Evolutionary conservation across 2,797 vertebrate genomes (phyloP).

Genomic region (Trachops cirrhosus): DNA sequence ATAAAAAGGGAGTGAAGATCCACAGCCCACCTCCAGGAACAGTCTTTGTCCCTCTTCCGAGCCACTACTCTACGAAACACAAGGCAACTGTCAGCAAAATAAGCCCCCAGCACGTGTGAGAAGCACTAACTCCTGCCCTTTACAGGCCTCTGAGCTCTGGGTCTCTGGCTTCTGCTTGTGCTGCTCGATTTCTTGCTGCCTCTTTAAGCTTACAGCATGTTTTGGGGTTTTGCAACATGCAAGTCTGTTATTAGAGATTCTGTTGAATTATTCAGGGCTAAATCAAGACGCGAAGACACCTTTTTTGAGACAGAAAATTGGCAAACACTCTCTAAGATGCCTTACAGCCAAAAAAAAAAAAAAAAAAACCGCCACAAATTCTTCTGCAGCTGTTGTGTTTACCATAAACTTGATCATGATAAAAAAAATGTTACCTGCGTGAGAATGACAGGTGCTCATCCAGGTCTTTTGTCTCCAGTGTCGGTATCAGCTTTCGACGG

Average conservation of each 20-base stretch:
- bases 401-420: slow-evolving; percentile 70
- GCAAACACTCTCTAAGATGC: slow-evolving; percentile 80
- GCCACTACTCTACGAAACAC: background rate
- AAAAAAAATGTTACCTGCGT: slow-evolving; percentile 69
- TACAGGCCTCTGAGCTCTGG: slow-evolving; percentile 41
- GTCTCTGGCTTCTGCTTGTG: slow-evolving; percentile 8
- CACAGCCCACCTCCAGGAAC: background rate
- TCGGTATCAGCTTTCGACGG: slow-evolving; percentile 26
- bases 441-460: slow-evolving; percentile 61
- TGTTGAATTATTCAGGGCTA: slow-evolving; percentile 88
- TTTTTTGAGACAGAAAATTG: slow-evolving; percentile 84
- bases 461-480: slow-evolving; percentile 28
- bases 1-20: background rate
- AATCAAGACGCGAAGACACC: slow-evolving; percentile 85
- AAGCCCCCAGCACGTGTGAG: slow-evolving; percentile 27
- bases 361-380: background rate
- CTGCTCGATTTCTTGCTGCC: slow-evolving; percentile 66
- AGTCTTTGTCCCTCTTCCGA: slow-evolving; percentile 40
- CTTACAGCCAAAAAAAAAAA: slow-evolving; percentile 73
- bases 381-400: slow-evolving; percentile 80
- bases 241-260: slow-evolving; percentile 81
- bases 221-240: slow-evolving; percentile 71
- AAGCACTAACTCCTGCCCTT: background rate
- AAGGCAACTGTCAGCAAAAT: slow-evolving; percentile 45
- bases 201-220: slow-evolving; percentile 75